These are phyloP conservation scores for Chloromyia formosa DNA, from an alignment of 2,888 invertebrate species.

Conservation along the genomic window DNA sequence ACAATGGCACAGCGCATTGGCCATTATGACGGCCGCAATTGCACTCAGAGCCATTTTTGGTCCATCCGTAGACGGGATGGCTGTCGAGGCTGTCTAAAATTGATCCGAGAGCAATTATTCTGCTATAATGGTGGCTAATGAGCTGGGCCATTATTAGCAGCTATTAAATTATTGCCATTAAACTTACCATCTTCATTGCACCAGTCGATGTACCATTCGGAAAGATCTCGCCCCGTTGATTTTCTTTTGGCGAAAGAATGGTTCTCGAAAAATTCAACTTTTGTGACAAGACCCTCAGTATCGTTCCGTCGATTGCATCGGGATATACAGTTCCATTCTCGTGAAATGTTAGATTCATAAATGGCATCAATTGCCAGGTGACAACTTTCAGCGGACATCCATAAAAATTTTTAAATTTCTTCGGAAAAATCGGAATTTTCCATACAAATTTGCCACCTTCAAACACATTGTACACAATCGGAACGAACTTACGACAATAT, in stretches of 20 bases:
- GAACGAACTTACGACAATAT: conserved; percentile 14
- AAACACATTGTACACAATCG: conserved; percentile 20
- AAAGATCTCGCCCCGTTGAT: conserved; percentile 40
- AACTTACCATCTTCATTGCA: conserved; percentile 41
- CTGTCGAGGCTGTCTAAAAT: too few relatives aligned
- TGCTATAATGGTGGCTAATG: too few relatives aligned
- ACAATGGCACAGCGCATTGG: too few relatives aligned
- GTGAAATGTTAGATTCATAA: conserved; percentile 9
- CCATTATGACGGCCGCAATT: too few relatives aligned
- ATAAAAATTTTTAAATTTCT: conserved; percentile 46
- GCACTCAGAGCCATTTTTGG: too few relatives aligned
- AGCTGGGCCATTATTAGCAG: too few relatives aligned
- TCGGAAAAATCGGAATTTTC: conserved; percentile 42
- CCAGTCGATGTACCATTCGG: conserved; percentile 46
- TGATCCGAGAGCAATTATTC: too few relatives aligned
- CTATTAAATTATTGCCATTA: neutral
- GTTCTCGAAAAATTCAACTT: conserved; percentile 45
- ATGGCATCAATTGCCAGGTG: conserved; percentile 43
- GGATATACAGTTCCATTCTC: conserved; percentile 35
- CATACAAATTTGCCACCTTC: neutral
- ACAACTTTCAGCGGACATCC: conserved; percentile 43
- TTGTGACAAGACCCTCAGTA: conserved; percentile 44
- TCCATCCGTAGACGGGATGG: too few relatives aligned
- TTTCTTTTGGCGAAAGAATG: neutral
- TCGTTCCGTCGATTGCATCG: conserved; percentile 46